A percentile compares a stretch with the other conserved stretches of the same genome.
Conservation (phyloP, 2,888 invertebrate genomes). For the Eristalis tenax region DNA sequence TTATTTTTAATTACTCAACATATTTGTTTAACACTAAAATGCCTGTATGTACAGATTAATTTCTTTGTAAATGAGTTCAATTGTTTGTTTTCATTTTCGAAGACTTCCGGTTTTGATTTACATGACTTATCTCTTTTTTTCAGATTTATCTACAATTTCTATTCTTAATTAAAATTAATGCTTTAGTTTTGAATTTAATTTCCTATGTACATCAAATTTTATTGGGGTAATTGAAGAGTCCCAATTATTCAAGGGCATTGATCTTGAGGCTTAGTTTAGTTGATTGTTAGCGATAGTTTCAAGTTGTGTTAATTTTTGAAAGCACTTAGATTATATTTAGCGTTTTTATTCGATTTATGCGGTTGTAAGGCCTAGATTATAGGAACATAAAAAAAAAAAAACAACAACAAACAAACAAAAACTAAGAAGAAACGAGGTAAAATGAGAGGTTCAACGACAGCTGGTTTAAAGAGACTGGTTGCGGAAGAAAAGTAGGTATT, state of each 20-base stretch:
- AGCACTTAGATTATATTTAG: constrained; percentile 60
- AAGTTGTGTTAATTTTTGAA: constrained; percentile 34
- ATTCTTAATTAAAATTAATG: constrained; percentile 16
- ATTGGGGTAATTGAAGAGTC: neutral
- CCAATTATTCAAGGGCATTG: neutral
- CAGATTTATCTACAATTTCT: constrained; percentile 40
- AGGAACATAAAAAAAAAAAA: neutral
- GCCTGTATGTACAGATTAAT: constrained; percentile 33
- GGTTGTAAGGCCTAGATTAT: neutral
- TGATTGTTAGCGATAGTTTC: constrained; percentile 66
- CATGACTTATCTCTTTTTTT: constrained; percentile 5
- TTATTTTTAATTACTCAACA: constrained; percentile 37
- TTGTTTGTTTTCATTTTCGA: constrained; percentile 36
- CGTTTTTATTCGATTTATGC: constrained; percentile 11
- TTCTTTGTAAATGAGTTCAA: constrained; percentile 50
- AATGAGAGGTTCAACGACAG: too few relatives aligned
- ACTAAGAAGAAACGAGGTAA: neutral
- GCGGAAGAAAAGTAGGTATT: too few relatives aligned
- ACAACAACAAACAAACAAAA: too few relatives aligned
- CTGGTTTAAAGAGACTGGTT: too few relatives aligned
- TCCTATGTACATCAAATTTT: neutral
- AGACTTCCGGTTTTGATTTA: constrained; percentile 65
- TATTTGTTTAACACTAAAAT: constrained; percentile 43
- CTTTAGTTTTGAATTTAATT: neutral
- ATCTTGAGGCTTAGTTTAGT: constrained; percentile 28